Evolutionary conservation across 2,888 invertebrate species (phyloP).

Genomic region (Aleiodes alternator): DNA sequence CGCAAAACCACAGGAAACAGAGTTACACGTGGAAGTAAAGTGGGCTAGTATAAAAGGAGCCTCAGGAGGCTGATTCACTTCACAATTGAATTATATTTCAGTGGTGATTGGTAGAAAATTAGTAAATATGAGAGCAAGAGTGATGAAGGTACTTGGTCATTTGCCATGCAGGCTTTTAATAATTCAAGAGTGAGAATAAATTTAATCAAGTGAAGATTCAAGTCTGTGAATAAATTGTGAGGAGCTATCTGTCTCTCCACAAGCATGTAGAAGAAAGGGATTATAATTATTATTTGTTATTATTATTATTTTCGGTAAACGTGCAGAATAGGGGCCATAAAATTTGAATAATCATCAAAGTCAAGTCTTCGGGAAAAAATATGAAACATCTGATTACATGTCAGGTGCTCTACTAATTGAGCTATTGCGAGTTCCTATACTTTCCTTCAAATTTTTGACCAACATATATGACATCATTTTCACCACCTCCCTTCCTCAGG

Average conservation of each 20-base stretch:
- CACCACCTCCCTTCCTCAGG: no score
- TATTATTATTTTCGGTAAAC: no score
- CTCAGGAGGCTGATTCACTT: slow-evolving; percentile 59
- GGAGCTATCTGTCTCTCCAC: background rate
- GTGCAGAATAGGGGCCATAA: no score
- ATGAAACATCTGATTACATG: no score
- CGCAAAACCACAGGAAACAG: slow-evolving; percentile 59
- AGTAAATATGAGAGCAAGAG: slow-evolving; percentile 54
- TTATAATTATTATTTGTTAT: background rate
- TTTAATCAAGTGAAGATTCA: slow-evolving; percentile 5
- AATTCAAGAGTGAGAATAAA: slow-evolving; percentile 29
- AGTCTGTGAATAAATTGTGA: slow-evolving; percentile 36
- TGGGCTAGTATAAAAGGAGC: slow-evolving; percentile 65
- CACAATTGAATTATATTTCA: slow-evolving; percentile 63
- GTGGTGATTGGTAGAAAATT: slow-evolving; percentile 55
- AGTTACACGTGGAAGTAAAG: slow-evolving; percentile 56
- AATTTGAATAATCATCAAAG: no score
- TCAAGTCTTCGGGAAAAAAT: no score
- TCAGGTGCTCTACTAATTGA: no score
- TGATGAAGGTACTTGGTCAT: slow-evolving; percentile 54
- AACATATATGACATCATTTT: no score
- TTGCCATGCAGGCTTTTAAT: slow-evolving; percentile 24
- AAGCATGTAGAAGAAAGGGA: background rate
- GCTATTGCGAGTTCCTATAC: no score
- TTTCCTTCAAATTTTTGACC: no score